Percentiles rank a stretch among this genome's conserved stretches.
Evolutionary conservation across 1,140 invertebrate genomes (phyloP).

Genomic region (Protaetia brevitarsis): DNA sequence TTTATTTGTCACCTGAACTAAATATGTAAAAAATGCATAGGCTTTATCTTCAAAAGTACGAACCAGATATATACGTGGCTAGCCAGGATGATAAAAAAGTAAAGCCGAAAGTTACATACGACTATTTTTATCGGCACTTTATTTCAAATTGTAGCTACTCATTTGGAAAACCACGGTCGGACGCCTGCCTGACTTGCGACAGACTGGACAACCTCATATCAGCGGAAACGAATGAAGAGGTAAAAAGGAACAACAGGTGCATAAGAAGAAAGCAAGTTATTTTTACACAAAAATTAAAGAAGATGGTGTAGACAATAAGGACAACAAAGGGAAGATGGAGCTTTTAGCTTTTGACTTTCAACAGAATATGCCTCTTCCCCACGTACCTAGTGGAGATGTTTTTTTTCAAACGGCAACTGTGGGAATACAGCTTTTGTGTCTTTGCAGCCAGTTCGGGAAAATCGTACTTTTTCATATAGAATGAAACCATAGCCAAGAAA

Average conservation of each 20-base stretch:
- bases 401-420: slow-evolving; percentile 27
- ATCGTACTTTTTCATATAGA: slow-evolving; percentile 27
- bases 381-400: slow-evolving; percentile 28
- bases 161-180: slow-evolving; percentile 27
- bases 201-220: slow-evolving; percentile 28
- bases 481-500: slow-evolving; percentile 23
- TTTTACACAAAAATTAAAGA: slow-evolving; percentile 28
- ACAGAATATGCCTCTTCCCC: slow-evolving; percentile 24
- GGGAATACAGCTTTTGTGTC: slow-evolving; percentile 26
- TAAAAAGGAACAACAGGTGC: slow-evolving; percentile 17
- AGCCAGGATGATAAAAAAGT: slow-evolving; percentile 20
- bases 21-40: slow-evolving; percentile 26
- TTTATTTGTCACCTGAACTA: slow-evolving; percentile 29
- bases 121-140: slow-evolving; percentile 29
- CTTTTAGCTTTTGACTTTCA: slow-evolving; percentile 21
- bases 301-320: slow-evolving; percentile 23
- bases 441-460: slow-evolving; percentile 20
- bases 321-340: slow-evolving; percentile 28
- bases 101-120: slow-evolving; percentile 27
- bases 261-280: slow-evolving; percentile 24
- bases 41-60: slow-evolving; percentile 28
- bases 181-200: slow-evolving; percentile 30
- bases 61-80: slow-evolving; percentile 22
- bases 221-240: slow-evolving; percentile 18
- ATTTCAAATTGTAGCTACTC: slow-evolving; percentile 24